A percentile compares a stretch with the other conserved stretches of the same genome.
Evolutionary conservation across 1,140 invertebrate genomes (phyloP).

Genomic region (Chrysoperla carnea): DNA sequence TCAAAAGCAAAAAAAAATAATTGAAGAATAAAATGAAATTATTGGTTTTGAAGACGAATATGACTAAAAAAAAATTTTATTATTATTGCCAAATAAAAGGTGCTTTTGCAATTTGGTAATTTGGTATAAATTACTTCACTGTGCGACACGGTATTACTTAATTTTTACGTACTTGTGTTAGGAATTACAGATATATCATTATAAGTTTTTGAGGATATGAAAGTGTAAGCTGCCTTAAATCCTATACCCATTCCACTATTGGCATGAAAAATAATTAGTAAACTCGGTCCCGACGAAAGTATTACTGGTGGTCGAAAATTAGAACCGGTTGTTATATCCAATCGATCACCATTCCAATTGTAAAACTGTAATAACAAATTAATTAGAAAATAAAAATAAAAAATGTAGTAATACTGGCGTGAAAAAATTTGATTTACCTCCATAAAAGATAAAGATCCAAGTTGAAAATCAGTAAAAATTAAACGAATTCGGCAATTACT

Average conservation of each 20-base stretch:
- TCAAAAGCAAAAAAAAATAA: too few species aligned
- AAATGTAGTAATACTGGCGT: conserved; percentile 1
- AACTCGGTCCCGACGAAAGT: conserved; percentile 39
- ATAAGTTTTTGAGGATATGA: conserved; percentile 28
- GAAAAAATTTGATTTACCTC: conserved; percentile 28
- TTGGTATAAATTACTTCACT: too few species aligned
- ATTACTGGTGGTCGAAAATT: conserved; percentile 51
- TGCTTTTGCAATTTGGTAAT: too few species aligned
- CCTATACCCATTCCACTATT: conserved; percentile 49
- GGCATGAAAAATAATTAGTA: conserved; percentile 49
- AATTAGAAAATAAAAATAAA: conserved; percentile 1
- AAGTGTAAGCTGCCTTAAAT: conserved; percentile 49
- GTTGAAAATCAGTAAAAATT: conserved; percentile 50
- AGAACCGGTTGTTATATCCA: conserved; percentile 45
- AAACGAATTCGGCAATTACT: conserved; percentile 38
- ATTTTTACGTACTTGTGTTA: conserved; percentile 28
- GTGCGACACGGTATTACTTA: too few species aligned
- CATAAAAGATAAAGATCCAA: conserved; percentile 45
- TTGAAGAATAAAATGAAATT: too few species aligned
- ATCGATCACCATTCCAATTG: conserved; percentile 46
- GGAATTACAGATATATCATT: conserved; percentile 33
- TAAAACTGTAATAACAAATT: conserved; percentile 33
- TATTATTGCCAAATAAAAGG: too few species aligned
- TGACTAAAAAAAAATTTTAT: too few species aligned
- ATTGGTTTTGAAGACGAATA: too few species aligned